Conservation (phyloP, 2,113 vertebrate species). For the Coregonus clupeaformis region DNA sequence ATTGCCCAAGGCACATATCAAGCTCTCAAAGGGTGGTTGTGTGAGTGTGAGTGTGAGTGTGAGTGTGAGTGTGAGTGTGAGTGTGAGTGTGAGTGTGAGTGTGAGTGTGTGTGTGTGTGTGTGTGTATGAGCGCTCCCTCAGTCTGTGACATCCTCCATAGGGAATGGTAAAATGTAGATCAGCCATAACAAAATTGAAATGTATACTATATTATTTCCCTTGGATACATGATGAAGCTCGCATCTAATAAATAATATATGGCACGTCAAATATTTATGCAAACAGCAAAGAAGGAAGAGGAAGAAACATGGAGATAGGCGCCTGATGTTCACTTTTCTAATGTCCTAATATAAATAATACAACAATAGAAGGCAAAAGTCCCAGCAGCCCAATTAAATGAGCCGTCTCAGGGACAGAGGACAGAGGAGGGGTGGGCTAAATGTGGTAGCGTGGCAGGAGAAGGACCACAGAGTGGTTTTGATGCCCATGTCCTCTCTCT, state of each 20-base stretch:
- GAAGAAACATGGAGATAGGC: conserved; percentile 24
- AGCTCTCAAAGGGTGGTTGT: conserved; percentile 60
- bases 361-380: conserved; percentile 42
- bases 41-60: conserved; percentile 35
- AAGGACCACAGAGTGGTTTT: conserved; percentile 15
- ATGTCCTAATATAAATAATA: conserved; percentile 53
- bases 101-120: conserved; percentile 46
- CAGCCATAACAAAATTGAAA: conserved; percentile 66
- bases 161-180: conserved; percentile 59
- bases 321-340: conserved; percentile 21
- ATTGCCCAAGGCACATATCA: conserved; percentile 63
- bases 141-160: conserved; percentile 57
- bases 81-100: conserved; percentile 42
- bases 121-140: conserved; percentile 36
- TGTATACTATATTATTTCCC: conserved; percentile 69
- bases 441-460: conserved; percentile 29
- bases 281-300: conserved; percentile 43
- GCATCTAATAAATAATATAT: conserved; percentile 72
- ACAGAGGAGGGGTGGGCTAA: conserved; percentile 16
- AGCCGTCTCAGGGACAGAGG: conserved; percentile 40
- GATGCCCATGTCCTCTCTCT: conserved; percentile 22
- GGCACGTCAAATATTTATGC: conserved; percentile 71
- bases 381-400: conserved; percentile 55
- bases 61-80: conserved; percentile 13
- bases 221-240: conserved; percentile 66